Percentiles rank a stretch among this genome's conserved stretches.
phyloP scores from a whole-genome alignment of 2,113 vertebrate genomes.

The Pontoporia blainvillei region DNA sequence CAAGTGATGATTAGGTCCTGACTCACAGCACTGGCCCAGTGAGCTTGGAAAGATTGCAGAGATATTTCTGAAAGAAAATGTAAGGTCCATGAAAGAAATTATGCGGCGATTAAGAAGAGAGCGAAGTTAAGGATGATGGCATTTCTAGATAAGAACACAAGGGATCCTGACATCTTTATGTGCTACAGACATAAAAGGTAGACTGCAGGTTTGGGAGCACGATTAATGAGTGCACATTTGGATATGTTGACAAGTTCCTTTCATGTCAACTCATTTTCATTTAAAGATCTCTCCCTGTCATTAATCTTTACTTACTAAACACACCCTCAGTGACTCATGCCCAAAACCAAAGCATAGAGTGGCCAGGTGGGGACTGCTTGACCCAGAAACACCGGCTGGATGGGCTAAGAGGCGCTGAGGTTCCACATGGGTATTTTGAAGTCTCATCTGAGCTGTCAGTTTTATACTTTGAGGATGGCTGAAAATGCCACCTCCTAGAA shows the following conservation, averaged over 20 bases:
- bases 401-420: background rate
- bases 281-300: background rate
- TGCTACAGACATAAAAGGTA: background rate
- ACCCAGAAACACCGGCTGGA: fast-evolving
- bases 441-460: background rate
- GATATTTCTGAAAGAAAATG: background rate
- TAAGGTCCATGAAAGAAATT: background rate
- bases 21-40: background rate
- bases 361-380: background rate
- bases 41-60: background rate
- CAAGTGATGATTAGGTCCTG: background rate
- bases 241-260: background rate
- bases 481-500: background rate
- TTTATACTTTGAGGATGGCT: background rate
- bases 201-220: background rate
- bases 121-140: background rate
- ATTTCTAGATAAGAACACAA: background rate
- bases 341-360: background rate
- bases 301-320: background rate
- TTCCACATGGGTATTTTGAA: background rate
- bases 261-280: background rate
- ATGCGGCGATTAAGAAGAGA: background rate
- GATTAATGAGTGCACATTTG: background rate
- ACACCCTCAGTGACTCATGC: background rate
- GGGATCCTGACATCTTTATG: background rate